Conservation (phyloP, 2,113 vertebrate species). For the Planiliza haematocheilus region DNA sequence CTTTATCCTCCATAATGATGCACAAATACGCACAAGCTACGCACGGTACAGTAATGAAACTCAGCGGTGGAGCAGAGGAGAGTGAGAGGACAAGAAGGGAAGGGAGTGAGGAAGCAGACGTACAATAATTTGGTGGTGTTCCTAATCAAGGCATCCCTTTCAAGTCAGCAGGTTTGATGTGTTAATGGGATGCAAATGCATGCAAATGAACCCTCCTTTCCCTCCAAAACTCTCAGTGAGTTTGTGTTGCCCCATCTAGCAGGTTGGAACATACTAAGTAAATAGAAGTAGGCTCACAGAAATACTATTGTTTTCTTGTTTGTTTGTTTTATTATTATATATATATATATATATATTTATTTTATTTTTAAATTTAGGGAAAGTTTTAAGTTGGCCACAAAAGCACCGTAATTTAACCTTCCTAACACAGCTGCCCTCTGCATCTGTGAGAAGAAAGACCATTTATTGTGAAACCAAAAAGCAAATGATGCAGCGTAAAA, state of each 20-base stretch:
- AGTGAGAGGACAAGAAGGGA: constrained; percentile 3
- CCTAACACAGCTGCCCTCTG: neutral
- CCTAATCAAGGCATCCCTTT: constrained; percentile 78
- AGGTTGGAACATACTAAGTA: constrained; percentile 51
- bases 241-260: constrained; percentile 42
- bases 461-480: neutral
- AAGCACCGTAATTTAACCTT: constrained; percentile 1
- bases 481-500: constrained; percentile 7
- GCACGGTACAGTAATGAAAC: constrained; percentile 16
- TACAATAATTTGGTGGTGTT: constrained; percentile 68
- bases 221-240: constrained; percentile 52
- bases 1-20: constrained; percentile 30
- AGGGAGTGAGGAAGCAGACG: constrained; percentile 40
- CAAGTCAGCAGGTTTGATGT: constrained; percentile 81
- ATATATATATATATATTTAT: too few species aligned
- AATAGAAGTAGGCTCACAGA: constrained; percentile 11
- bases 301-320: constrained; percentile 15
- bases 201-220: constrained; percentile 73
- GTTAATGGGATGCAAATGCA: constrained; percentile 82
- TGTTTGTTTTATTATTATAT: too few species aligned
- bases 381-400: constrained; percentile 20
- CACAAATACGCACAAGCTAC: constrained; percentile 10
- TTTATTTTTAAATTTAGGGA: neutral
- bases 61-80: neutral
- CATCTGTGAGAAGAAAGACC: neutral